Evolutionary conservation across 2,113 vertebrate genomes (phyloP).

Genomic region (Aleadryas rufinucha): DNA sequence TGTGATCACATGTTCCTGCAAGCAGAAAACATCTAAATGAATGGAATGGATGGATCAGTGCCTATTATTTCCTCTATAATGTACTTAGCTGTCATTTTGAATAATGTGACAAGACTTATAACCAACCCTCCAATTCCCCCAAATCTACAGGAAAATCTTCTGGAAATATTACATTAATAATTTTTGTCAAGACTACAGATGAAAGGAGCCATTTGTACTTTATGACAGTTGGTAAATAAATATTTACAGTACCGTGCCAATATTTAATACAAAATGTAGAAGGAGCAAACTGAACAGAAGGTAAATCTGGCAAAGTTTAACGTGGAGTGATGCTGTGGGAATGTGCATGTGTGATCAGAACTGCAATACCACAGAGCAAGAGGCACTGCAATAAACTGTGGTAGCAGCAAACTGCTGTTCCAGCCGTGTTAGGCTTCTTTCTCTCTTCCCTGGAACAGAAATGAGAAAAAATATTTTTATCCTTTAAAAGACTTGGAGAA

Average conservation of each 20-base stretch:
- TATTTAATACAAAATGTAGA: background rate
- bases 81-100: background rate
- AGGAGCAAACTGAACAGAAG: constrained; percentile 19
- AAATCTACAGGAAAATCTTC: background rate
- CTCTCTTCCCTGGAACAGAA: background rate
- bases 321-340: background rate
- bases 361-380: background rate
- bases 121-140: background rate
- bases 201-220: background rate
- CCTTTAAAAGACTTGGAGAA: background rate
- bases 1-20: background rate
- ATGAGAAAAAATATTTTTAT: background rate
- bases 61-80: background rate
- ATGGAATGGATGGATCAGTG: background rate
- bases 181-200: background rate
- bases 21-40: background rate
- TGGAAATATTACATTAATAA: background rate
- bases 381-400: background rate
- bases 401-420: background rate
- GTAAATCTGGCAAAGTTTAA: background rate
- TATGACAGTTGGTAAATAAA: constrained; percentile 28
- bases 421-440: background rate
- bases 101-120: background rate
- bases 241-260: background rate
- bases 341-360: background rate